These are phyloP conservation scores for Gadopsis marmoratus DNA, from an alignment of 2,797 vertebrate genomes.

Conservation along the genomic window DNA sequence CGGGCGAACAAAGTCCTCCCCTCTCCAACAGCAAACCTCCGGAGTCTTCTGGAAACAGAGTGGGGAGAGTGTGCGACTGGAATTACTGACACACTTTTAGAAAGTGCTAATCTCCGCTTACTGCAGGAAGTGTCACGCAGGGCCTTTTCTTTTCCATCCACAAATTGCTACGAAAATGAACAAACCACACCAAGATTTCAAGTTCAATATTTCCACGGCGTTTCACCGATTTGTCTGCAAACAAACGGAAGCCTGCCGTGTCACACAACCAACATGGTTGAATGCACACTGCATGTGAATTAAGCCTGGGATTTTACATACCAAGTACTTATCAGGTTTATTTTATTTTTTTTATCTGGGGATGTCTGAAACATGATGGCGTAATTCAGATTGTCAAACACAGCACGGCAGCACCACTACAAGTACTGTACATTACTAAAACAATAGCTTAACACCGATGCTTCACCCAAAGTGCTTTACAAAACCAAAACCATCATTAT, in stretches of 20 bases:
- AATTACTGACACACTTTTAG: conserved; percentile 79
- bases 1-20: conserved; percentile 70
- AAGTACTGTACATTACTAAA: neutral
- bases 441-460: neutral
- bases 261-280: neutral
- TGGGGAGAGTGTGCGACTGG: conserved; percentile 67
- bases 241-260: neutral
- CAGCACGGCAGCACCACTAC: neutral
- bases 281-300: conserved; percentile 5
- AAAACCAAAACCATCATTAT: neutral
- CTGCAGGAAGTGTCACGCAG: conserved; percentile 62
- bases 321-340: neutral
- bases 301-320: neutral
- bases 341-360: neutral
- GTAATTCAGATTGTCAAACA: neutral
- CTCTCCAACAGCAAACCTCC: conserved; percentile 63
- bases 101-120: conserved; percentile 70
- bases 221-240: conserved; percentile 9
- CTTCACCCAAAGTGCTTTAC: neutral
- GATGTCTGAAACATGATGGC: neutral
- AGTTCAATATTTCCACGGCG: neutral
- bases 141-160: conserved; percentile 14
- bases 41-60: conserved; percentile 64
- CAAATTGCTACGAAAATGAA: conserved; percentile 29
- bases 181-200: neutral